These are phyloP conservation scores for Drosophila sp. DNA, from an alignment of 1,140 invertebrate species.

Conservation along the genomic window DNA sequence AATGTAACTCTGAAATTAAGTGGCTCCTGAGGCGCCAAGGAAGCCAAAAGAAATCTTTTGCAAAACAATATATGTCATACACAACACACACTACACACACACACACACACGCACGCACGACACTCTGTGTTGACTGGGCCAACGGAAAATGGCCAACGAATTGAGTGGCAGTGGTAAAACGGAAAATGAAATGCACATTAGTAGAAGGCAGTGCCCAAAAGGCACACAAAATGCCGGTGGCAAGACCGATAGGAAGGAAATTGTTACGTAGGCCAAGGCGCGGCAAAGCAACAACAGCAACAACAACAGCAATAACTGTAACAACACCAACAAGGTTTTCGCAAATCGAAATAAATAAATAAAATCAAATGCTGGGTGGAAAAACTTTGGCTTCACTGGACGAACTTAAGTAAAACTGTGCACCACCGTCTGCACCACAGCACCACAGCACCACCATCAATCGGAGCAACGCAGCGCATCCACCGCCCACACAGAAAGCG, in stretches of 20 bases:
- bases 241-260: conserved; percentile 58
- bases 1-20: conserved; percentile 80
- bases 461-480: neutral
- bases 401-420: conserved; percentile 50
- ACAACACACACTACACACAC: conserved; percentile 29
- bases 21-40: conserved; percentile 65
- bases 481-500: conserved; percentile 33
- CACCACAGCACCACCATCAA: neutral
- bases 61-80: conserved; percentile 79
- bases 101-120: conserved; percentile 1
- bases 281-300: conserved; percentile 11
- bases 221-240: conserved; percentile 26
- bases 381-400: conserved; percentile 53
- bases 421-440: neutral
- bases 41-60: conserved; percentile 53
- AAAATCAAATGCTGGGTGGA: conserved; percentile 75
- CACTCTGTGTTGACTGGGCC: conserved; percentile 23
- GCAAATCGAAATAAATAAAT: conserved; percentile 83
- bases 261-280: conserved; percentile 64
- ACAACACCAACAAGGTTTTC: conserved; percentile 25
- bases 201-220: conserved; percentile 44
- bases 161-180: conserved; percentile 63
- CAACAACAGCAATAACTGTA: conserved; percentile 22
- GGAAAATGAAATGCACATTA: conserved; percentile 84
- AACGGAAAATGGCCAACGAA: conserved; percentile 73